phyloP scores from a whole-genome alignment of 2,797 vertebrate species.

The Pitangus sulphuratus region DNA sequence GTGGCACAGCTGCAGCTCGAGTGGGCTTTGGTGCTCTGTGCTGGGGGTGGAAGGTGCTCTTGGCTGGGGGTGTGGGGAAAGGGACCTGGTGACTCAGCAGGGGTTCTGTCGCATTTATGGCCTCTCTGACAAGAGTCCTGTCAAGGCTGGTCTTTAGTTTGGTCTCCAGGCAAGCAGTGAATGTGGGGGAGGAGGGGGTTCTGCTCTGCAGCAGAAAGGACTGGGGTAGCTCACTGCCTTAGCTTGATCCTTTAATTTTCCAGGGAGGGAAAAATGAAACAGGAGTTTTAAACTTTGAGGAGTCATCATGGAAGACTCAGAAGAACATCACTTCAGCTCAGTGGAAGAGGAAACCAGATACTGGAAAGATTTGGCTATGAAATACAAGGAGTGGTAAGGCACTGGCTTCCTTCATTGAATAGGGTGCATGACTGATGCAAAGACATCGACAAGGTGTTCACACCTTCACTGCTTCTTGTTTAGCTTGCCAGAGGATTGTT shows the following conservation, averaged over 20 bases:
- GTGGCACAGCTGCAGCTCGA: not conserved
- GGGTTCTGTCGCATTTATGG: not conserved
- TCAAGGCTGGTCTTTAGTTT: not conserved
- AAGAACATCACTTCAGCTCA: conserved; percentile 80
- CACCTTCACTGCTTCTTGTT: not conserved
- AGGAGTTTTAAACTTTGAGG: not conserved
- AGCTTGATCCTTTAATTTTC: not conserved
- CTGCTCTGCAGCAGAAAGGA: not conserved
- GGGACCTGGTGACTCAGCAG: not conserved
- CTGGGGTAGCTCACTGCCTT: not conserved
- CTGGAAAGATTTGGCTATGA: conserved; percentile 89
- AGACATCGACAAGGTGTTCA: not conserved
- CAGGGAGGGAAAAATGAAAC: conserved; percentile 16
- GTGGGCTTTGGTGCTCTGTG: not conserved
- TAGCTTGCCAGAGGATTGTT: not conserved
- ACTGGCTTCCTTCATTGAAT: not conserved
- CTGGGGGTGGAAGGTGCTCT: not conserved
- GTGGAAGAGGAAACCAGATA: conserved; percentile 87
- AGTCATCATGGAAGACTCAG: conserved; percentile 72
- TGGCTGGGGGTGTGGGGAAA: not conserved
- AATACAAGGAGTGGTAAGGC: conserved; percentile 87
- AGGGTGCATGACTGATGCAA: not conserved
- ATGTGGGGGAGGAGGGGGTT: not conserved
- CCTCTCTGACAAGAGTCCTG: not conserved
- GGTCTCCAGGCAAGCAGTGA: not conserved